phyloP scores from a whole-genome alignment of 2,888 invertebrate genomes.

The Blastobasis lacticolella region DNA sequence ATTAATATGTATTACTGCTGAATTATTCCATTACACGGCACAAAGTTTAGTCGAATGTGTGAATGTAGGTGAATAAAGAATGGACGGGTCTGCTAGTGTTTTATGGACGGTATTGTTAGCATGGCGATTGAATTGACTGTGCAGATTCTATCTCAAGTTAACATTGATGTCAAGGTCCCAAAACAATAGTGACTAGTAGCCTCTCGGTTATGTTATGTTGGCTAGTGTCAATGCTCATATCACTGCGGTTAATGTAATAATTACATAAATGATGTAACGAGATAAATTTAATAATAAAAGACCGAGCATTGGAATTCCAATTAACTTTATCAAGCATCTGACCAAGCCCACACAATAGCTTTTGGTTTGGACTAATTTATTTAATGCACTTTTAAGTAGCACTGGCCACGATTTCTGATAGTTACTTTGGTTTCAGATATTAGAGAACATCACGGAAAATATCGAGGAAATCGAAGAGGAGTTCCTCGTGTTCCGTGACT shows the following conservation, averaged over 20 bases:
- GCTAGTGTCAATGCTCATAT: constrained; percentile 26
- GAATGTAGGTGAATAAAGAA: constrained; percentile 19
- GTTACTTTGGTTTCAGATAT: constrained; percentile 56
- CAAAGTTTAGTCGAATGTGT: constrained; percentile 7
- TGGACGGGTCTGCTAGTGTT: constrained; percentile 22
- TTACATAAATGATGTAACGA: constrained; percentile 9
- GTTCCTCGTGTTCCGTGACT: constrained; percentile 81
- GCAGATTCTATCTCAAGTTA: constrained; percentile 50
- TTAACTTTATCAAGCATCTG: too few relatives aligned
- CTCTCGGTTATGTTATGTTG: constrained; percentile 33
- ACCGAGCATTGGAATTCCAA: too few relatives aligned
- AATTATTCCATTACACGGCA: background rate
- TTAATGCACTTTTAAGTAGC: too few relatives aligned
- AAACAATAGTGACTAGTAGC: constrained; percentile 43
- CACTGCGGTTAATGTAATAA: background rate
- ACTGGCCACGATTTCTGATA: background rate
- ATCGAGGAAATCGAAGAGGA: constrained; percentile 90
- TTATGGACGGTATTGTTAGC: constrained; percentile 50
- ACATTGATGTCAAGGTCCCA: constrained; percentile 59
- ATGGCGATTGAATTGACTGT: constrained; percentile 45
- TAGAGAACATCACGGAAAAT: constrained; percentile 86
- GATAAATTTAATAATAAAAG: background rate
- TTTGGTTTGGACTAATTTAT: too few relatives aligned
- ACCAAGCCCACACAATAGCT: too few relatives aligned
- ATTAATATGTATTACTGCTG: constrained; percentile 2